Percentiles rank a stretch among this genome's conserved stretches.
phyloP scores from a whole-genome alignment of 2,888 invertebrate species.

The Dryadula phaetusa region DNA sequence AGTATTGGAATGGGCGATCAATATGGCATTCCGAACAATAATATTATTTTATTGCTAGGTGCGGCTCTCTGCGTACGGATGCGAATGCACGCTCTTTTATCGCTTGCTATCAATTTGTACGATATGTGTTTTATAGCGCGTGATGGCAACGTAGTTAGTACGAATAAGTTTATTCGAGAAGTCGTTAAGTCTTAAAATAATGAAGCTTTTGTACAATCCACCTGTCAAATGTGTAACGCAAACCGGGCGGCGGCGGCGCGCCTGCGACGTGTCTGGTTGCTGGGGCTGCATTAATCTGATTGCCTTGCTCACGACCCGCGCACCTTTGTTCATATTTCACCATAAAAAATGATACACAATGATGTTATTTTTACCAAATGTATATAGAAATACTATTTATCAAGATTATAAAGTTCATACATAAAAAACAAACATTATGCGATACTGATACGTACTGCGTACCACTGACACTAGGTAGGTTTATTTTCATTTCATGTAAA shows the following conservation, averaged over 20 bases:
- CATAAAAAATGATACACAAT: background rate
- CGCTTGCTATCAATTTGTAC: conserved; percentile 14
- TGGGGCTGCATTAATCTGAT: conserved; percentile 19
- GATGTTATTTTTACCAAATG: background rate
- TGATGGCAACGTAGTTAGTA: conserved; percentile 8
- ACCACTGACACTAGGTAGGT: too few species aligned
- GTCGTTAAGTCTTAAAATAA: conserved; percentile 37
- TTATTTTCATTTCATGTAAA: background rate
- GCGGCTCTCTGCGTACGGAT: conserved; percentile 22
- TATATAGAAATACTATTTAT: background rate
- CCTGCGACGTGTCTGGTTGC: conserved; percentile 4
- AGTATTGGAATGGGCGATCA: conserved; percentile 29
- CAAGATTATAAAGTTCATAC: background rate
- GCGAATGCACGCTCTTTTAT: conserved; percentile 7
- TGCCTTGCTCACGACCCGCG: background rate
- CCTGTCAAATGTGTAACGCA: conserved; percentile 34
- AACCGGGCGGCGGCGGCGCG: conserved; percentile 13
- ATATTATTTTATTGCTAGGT: conserved; percentile 33
- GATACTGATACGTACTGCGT: too few species aligned
- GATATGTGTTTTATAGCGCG: conserved; percentile 8
- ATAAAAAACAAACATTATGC: background rate
- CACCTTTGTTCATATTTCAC: background rate
- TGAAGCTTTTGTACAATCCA: conserved; percentile 28
- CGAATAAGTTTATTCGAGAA: conserved; percentile 25
- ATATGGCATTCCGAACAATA: conserved; percentile 31